Percentiles rank a stretch among this genome's conserved stretches.
phyloP scores from a whole-genome alignment of 2,888 invertebrate species.

The Chrysolina americana region DNA sequence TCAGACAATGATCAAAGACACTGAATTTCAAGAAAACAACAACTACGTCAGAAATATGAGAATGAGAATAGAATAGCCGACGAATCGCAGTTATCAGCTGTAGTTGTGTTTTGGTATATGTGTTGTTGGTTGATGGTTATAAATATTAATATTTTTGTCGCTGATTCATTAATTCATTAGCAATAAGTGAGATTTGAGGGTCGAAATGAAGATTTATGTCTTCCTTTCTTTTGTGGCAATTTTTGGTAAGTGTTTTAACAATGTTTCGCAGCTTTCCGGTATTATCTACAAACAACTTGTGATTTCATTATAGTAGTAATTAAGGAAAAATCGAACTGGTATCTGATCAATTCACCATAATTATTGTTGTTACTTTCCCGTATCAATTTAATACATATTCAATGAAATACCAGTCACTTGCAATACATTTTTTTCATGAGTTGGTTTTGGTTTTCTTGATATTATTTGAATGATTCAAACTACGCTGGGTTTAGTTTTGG shows the following conservation, averaged over 20 bases:
- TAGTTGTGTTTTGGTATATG: conserved; percentile 12
- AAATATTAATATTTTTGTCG: conserved; percentile 6
- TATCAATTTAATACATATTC: too few species aligned
- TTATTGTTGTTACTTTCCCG: too few species aligned
- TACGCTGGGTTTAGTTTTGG: conserved; percentile 12
- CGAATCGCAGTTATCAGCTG: conserved; percentile 16
- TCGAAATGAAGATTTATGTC: conserved; percentile 55
- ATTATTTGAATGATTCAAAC: background rate
- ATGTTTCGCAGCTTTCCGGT: background rate
- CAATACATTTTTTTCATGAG: background rate
- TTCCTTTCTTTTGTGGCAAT: conserved; percentile 49
- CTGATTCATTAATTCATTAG: background rate
- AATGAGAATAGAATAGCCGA: too few species aligned
- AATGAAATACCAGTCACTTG: too few species aligned
- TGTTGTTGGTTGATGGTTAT: conserved; percentile 11
- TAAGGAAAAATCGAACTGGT: background rate
- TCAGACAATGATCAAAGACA: background rate
- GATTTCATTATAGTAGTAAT: background rate
- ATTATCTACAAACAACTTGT: background rate
- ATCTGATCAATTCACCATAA: background rate
- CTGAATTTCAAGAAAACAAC: background rate
- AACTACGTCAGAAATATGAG: background rate
- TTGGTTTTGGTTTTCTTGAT: background rate
- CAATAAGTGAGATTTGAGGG: conserved; percentile 8
- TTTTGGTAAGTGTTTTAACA: conserved; percentile 49